phyloP scores from a whole-genome alignment of 2,888 invertebrate genomes.

The Tenthredo livida region DNA sequence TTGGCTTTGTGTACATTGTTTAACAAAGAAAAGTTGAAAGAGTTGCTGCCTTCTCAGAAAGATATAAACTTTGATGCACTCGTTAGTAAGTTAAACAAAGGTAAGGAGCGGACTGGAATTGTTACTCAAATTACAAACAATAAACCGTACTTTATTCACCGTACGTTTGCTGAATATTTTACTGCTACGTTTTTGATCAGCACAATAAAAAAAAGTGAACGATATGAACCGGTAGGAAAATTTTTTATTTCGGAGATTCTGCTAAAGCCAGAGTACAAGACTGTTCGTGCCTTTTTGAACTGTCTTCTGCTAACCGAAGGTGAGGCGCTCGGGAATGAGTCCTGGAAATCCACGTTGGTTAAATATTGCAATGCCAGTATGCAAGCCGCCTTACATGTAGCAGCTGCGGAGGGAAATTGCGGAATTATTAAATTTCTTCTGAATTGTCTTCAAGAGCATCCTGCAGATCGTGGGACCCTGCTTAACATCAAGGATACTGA shows the following conservation, averaged over 20 bases:
- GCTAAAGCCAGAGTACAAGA: background rate
- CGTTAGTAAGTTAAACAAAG: background rate
- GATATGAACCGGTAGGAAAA: background rate
- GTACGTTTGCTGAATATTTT: conserved; percentile 17
- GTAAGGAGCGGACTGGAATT: conserved; percentile 11
- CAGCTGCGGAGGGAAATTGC: background rate
- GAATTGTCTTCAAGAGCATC: background rate
- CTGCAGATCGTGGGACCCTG: background rate
- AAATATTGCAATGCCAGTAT: background rate
- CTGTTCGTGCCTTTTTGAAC: conserved; percentile 9
- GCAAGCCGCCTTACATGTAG: background rate
- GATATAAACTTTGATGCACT: background rate
- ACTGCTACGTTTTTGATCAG: conserved; percentile 8
- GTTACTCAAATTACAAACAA: conserved; percentile 15
- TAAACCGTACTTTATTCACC: conserved; percentile 3
- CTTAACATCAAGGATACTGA: background rate
- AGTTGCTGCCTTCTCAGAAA: background rate
- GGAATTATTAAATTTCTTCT: background rate
- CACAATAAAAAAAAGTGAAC: background rate
- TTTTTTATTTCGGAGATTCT: background rate
- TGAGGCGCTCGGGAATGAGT: background rate
- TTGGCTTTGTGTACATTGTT: conserved; percentile 16
- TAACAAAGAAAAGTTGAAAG: background rate
- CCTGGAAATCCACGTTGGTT: background rate
- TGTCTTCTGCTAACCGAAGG: background rate